Evolutionary conservation across 2,888 invertebrate species (phyloP).

Genomic region (Drosophila paucipuncta): DNA sequence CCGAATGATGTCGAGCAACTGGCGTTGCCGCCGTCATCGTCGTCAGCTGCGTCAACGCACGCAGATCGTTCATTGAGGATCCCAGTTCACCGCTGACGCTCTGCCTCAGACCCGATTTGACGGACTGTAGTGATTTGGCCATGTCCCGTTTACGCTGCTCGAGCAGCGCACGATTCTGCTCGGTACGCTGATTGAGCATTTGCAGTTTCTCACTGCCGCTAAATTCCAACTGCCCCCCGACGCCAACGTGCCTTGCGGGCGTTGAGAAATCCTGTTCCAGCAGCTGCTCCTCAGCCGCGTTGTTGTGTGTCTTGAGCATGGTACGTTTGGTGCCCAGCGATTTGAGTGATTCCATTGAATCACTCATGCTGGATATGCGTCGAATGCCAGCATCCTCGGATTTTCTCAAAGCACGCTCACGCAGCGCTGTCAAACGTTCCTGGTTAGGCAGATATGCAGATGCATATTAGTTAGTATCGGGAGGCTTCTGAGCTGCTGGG

Average conservation of each 20-base stretch:
- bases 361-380: conserved; percentile 43
- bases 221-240: conserved; percentile 16
- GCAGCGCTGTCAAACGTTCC: conserved; percentile 64
- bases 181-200: conserved; percentile 86
- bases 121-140: conserved; percentile 84
- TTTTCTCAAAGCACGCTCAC: conserved; percentile 60
- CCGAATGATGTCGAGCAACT: conserved; percentile 82
- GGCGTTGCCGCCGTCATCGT: conserved; percentile 44
- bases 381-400: conserved; percentile 38
- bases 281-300: neutral
- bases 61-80: conserved; percentile 84
- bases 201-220: conserved; percentile 86
- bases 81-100: conserved; percentile 82
- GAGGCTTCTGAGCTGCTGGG: neutral
- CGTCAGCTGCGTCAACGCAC: conserved; percentile 51
- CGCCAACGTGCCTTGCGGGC: conserved; percentile 26
- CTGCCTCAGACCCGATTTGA: conserved; percentile 77
- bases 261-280: conserved; percentile 39
- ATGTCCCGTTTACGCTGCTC: conserved; percentile 87
- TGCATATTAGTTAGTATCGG: neutral
- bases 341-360: conserved; percentile 65
- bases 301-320: conserved; percentile 27
- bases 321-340: conserved; percentile 50
- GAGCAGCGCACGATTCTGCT: conserved; percentile 86
- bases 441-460: conserved; percentile 6